Conservation (phyloP, 2,113 vertebrate genomes). For the Engraulis encrasicolus region DNA sequence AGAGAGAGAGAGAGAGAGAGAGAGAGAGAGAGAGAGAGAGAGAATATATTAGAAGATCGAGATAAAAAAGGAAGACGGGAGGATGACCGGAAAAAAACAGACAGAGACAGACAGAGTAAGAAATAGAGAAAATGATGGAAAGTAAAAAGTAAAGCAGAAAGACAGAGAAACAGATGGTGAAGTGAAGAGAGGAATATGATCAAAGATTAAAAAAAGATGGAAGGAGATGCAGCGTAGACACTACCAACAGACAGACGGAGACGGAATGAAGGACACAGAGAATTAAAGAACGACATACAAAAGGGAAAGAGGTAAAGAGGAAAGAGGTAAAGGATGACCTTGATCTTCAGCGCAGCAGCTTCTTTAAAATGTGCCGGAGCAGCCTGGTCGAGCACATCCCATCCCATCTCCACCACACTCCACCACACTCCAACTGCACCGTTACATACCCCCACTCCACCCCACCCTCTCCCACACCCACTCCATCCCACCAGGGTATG, state of each 20-base stretch:
- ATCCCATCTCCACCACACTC: not conserved
- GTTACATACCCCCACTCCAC: not conserved
- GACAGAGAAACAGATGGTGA: not conserved
- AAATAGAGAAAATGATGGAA: not conserved
- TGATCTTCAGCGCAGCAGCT: constrained; percentile 37
- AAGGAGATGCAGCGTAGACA: too few relatives aligned
- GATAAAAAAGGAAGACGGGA: too few relatives aligned
- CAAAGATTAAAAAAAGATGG: too few relatives aligned
- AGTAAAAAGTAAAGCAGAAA: not conserved
- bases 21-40: not conserved
- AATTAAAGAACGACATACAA: too few relatives aligned
- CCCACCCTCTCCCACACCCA: not conserved
- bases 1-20: not conserved
- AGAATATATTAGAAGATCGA: too few relatives aligned
- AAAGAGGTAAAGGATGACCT: too few relatives aligned
- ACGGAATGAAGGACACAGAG: too few relatives aligned
- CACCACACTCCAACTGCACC: too few relatives aligned
- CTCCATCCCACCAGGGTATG: not conserved
- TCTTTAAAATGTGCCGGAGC: constrained; percentile 30
- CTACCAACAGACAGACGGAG: too few relatives aligned
- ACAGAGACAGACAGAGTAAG: not conserved
- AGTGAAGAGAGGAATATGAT: not conserved
- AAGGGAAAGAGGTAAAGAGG: too few relatives aligned
- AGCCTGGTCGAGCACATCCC: not conserved
- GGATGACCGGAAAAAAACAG: not conserved